Conservation (phyloP, 2,888 invertebrate species). For the Leptothorax acervorum region DNA sequence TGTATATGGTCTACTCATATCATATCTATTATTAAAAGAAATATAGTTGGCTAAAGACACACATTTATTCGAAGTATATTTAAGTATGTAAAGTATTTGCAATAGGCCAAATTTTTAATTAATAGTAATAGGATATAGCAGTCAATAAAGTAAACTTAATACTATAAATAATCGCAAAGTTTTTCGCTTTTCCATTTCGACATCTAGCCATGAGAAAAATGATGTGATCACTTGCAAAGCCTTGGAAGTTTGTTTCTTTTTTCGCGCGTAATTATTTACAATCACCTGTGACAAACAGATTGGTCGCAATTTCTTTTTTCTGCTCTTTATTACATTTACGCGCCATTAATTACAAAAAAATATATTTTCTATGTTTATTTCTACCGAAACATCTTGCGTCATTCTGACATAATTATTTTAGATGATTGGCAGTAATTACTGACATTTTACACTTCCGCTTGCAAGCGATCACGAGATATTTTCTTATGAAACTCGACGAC, state of each 20-base stretch:
- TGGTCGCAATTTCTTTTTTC: not conserved
- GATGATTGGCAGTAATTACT: conserved; percentile 59
- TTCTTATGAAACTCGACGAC: conserved; percentile 58
- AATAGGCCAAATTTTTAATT: conserved; percentile 67
- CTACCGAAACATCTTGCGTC: not conserved
- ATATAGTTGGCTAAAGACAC: not conserved
- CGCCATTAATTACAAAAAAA: conserved; percentile 21
- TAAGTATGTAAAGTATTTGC: conserved; percentile 49
- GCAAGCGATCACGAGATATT: conserved; percentile 57
- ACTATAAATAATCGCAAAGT: conserved; percentile 59
- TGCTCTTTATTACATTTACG: not conserved
- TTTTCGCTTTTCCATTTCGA: conserved; percentile 44
- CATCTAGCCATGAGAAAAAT: conserved; percentile 44
- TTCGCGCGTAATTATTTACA: conserved; percentile 26
- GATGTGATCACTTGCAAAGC: conserved; percentile 52
- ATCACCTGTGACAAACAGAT: conserved; percentile 10
- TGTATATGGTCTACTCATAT: conserved; percentile 9
- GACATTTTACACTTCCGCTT: conserved; percentile 28
- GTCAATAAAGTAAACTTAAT: conserved; percentile 67
- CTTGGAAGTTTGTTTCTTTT: conserved; percentile 15
- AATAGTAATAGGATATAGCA: conserved; percentile 56
- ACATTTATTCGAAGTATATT: conserved; percentile 19
- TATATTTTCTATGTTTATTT: conserved; percentile 10
- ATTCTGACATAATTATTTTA: conserved; percentile 27
- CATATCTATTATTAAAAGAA: conserved; percentile 27